These are phyloP conservation scores for Garra rufa DNA, from an alignment of 2,113 vertebrate species.

Conservation along the genomic window DNA sequence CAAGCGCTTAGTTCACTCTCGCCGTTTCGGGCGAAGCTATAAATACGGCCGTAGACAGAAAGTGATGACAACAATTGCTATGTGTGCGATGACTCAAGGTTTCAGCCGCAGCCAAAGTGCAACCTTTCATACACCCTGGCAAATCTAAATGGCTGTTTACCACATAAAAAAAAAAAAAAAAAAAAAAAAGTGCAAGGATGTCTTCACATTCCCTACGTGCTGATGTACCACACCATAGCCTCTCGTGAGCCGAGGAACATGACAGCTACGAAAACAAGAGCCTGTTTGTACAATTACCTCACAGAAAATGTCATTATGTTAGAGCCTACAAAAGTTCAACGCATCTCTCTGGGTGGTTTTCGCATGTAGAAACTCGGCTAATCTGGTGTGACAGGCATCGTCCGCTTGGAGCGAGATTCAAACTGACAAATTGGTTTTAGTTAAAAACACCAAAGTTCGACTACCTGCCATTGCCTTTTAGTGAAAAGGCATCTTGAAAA, in stretches of 20 bases:
- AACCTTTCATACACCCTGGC: background rate
- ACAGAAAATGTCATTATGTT: background rate
- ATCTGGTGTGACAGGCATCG: background rate
- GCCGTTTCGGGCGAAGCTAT: background rate
- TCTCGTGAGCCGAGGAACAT: background rate
- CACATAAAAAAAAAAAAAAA: background rate
- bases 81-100: constrained; percentile 3
- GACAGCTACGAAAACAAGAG: background rate
- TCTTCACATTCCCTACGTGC: background rate
- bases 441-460: background rate
- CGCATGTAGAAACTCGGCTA: constrained; percentile 24
- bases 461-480: background rate
- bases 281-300: constrained; percentile 15
- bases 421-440: constrained; percentile 12
- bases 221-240: background rate
- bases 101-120: background rate
- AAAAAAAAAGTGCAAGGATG: background rate
- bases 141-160: background rate
- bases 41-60: background rate
- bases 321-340: background rate
- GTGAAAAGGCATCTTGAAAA: background rate
- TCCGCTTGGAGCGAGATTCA: background rate
- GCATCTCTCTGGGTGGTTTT: constrained; percentile 24
- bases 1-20: background rate
- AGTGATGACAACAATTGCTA: background rate